Evolutionary conservation across 1,140 invertebrate species (phyloP).

Genomic region (Mamestra configurata): DNA sequence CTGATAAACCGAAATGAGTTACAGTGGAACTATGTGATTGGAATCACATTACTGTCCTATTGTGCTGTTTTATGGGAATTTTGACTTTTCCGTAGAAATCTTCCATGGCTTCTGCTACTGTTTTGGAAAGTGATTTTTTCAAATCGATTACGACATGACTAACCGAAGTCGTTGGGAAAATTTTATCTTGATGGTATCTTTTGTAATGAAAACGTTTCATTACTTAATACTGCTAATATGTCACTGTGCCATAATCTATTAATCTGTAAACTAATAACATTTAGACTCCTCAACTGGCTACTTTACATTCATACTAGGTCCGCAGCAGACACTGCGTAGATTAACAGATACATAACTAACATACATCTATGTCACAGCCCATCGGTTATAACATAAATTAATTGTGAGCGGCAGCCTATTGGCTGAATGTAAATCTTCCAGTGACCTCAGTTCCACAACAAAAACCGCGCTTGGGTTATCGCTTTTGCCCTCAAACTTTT

Average conservation of each 20-base stretch:
- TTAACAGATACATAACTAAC: constrained; percentile 35
- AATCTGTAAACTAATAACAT: constrained; percentile 12
- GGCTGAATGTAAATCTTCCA: constrained; percentile 55
- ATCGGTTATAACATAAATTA: constrained; percentile 54
- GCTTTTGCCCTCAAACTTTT: constrained; percentile 41
- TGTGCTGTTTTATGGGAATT: not conserved
- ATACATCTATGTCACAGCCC: constrained; percentile 37
- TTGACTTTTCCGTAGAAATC: not conserved
- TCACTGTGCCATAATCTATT: not conserved
- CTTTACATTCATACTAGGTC: constrained; percentile 25
- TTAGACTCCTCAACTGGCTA: not conserved
- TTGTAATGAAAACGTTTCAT: too few relatives aligned
- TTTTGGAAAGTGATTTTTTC: not conserved
- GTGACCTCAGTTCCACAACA: constrained; percentile 52
- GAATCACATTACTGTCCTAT: not conserved
- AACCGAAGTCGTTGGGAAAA: not conserved
- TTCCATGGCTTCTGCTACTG: too few relatives aligned
- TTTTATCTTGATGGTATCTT: too few relatives aligned
- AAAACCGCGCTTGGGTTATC: constrained; percentile 55
- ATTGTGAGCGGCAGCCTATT: constrained; percentile 49
- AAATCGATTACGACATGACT: not conserved
- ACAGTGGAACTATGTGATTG: not conserved
- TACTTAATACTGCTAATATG: not conserved
- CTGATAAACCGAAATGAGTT: constrained; percentile 7
- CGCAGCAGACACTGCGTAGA: not conserved